Conservation (phyloP, 2,113 vertebrate genomes). For the Dryoscopus gambensis region DNA sequence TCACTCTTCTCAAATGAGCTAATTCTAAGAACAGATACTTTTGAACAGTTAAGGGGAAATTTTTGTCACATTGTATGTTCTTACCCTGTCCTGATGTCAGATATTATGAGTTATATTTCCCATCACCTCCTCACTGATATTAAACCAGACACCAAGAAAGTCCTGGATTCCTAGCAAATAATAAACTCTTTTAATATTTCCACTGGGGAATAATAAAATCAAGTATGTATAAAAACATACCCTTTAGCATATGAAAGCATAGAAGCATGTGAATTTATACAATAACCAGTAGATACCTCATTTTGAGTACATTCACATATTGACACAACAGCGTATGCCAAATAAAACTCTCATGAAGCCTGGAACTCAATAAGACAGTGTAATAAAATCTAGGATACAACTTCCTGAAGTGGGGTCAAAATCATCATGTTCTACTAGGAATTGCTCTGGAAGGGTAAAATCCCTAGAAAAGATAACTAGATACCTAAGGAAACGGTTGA, state of each 20-base stretch:
- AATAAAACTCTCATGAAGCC: conserved; percentile 17
- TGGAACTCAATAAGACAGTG: not conserved
- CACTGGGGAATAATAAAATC: conserved; percentile 36
- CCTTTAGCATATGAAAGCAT: conserved; percentile 12
- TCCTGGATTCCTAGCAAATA: not conserved
- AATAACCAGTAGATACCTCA: not conserved
- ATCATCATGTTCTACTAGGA: not conserved
- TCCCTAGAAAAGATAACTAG: not conserved
- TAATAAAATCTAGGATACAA: conserved; percentile 3
- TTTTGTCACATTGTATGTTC: not conserved
- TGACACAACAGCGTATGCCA: not conserved
- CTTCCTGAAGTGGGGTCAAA: conserved; percentile 15
- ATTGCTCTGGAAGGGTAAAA: not conserved
- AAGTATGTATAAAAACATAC: not conserved
- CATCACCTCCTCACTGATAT: not conserved
- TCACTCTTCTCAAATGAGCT: not conserved
- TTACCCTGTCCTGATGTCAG: not conserved
- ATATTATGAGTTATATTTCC: not conserved
- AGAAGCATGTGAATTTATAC: conserved; percentile 32
- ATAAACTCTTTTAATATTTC: conserved; percentile 10
- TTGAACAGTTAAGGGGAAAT: not conserved
- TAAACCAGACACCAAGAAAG: conserved; percentile 19
- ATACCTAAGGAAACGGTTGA: not conserved
- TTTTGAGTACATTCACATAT: conserved; percentile 50
- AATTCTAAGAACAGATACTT: not conserved